Evolutionary conservation across 1,140 invertebrate species (phyloP).

Genomic region (Drosophila asahinai): DNA sequence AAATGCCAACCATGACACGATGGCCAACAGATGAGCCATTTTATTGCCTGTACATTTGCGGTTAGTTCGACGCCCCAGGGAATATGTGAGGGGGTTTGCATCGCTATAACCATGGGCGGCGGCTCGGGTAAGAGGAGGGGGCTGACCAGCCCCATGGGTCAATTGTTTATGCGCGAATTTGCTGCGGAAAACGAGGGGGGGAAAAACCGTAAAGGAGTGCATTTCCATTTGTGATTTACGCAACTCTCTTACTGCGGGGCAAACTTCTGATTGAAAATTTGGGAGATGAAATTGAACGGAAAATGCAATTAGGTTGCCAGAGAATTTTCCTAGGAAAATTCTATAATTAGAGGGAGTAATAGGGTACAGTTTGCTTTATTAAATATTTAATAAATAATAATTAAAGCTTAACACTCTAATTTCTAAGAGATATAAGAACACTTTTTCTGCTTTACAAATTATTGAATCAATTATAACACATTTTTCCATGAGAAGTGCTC

Average conservation of each 20-base stretch:
- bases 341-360: too few species aligned
- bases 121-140: too few species aligned
- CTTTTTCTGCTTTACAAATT: neutral
- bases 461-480: neutral
- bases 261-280: slow-evolving; percentile 14
- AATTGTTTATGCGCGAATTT: slow-evolving; percentile 64
- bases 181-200: slow-evolving; percentile 2
- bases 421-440: too few species aligned
- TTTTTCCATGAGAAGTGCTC: neutral
- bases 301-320: slow-evolving; percentile 14
- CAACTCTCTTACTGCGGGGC: neutral
- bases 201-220: slow-evolving; percentile 10
- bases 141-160: slow-evolving; percentile 18
- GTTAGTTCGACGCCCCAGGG: slow-evolving; percentile 22
- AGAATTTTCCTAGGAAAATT: neutral
- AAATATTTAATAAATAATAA: neutral
- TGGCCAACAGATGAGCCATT: slow-evolving; percentile 74
- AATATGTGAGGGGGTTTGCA: neutral
- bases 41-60: slow-evolving; percentile 72
- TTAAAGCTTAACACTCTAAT: too few species aligned
- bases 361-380: too few species aligned
- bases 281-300: slow-evolving; percentile 8
- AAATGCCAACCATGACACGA: slow-evolving; percentile 33
- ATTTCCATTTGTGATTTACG: slow-evolving; percentile 38
- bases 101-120: neutral